These are phyloP conservation scores for Noctua janthina DNA, from an alignment of 2,888 invertebrate genomes.

Conservation along the genomic window DNA sequence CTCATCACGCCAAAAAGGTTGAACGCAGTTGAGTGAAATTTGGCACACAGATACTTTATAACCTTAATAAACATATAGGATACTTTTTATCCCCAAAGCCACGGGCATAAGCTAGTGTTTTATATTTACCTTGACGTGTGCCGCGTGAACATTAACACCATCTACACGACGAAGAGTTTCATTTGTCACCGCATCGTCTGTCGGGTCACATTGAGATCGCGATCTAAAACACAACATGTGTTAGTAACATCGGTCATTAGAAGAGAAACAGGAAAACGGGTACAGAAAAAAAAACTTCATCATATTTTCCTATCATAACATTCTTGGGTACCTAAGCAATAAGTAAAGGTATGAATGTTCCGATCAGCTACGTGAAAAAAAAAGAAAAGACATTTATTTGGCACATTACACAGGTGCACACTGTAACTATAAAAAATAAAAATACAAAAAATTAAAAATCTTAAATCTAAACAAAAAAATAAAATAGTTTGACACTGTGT, in stretches of 20 bases:
- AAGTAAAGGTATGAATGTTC: conserved; percentile 8
- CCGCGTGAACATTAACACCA: conserved; percentile 81
- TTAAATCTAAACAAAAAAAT: too few species aligned
- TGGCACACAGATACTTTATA: too few species aligned
- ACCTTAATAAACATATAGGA: too few species aligned
- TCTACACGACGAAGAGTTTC: conserved; percentile 78
- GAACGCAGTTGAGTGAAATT: too few species aligned
- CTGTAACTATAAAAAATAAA: too few species aligned
- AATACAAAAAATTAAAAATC: too few species aligned
- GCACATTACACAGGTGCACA: too few species aligned
- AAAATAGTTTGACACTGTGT: too few species aligned
- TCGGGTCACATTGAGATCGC: conserved; percentile 78
- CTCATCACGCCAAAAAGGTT: too few species aligned
- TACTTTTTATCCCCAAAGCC: too few species aligned
- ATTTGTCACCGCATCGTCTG: conserved; percentile 75
- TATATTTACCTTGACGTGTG: conserved; percentile 79
- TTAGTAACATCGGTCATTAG: conserved; percentile 48
- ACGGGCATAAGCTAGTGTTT: not conserved
- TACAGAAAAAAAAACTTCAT: not conserved
- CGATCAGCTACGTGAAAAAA: not conserved
- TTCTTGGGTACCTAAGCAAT: conserved; percentile 2
- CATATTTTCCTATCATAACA: not conserved
- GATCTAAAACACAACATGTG: conserved; percentile 72
- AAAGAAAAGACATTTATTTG: too few species aligned
- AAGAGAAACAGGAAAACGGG: not conserved